Evolutionary conservation across 2,888 invertebrate genomes (phyloP).

Genomic region (Elmis aenea): DNA sequence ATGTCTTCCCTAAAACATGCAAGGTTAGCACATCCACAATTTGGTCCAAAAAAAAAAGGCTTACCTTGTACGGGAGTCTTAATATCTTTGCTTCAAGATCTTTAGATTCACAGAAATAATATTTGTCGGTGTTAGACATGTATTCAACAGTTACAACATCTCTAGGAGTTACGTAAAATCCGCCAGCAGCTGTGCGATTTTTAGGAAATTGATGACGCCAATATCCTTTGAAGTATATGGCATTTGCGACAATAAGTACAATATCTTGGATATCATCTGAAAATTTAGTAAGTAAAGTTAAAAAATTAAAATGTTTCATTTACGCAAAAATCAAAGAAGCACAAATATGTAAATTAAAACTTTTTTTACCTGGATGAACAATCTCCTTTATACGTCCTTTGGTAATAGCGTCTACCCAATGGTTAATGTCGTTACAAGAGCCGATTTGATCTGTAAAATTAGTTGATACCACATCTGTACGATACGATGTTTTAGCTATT

Average conservation of each 20-base stretch:
- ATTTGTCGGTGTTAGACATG: conserved; percentile 66
- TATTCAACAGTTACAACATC: conserved; percentile 52
- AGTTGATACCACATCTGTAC: conserved; percentile 58
- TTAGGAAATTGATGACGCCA: conserved; percentile 69
- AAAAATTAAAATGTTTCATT: no score
- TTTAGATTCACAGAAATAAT: conserved; percentile 59
- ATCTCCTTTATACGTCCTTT: conserved; percentile 66
- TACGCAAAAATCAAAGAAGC: no score
- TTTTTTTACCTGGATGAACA: conserved; percentile 53
- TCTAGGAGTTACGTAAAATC: conserved; percentile 56
- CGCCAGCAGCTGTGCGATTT: conserved; percentile 53
- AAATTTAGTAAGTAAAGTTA: conserved; percentile 21
- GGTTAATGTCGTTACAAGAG: conserved; percentile 64
- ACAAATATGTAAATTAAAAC: no score
- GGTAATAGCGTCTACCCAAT: conserved; percentile 75
- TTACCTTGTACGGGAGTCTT: conserved; percentile 67
- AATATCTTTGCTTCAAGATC: conserved; percentile 66
- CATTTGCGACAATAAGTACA: conserved; percentile 64
- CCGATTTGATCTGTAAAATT: conserved; percentile 57
- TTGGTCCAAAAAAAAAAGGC: conserved; percentile 22
- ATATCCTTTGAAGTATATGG: conserved; percentile 74
- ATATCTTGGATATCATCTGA: conserved; percentile 57
- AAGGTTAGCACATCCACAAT: background rate
- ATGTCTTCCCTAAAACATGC: conserved; percentile 64
- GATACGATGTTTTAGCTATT: conserved; percentile 60